These are phyloP conservation scores for Channa maculata DNA, from an alignment of 2,113 vertebrate genomes.

Conservation along the genomic window DNA sequence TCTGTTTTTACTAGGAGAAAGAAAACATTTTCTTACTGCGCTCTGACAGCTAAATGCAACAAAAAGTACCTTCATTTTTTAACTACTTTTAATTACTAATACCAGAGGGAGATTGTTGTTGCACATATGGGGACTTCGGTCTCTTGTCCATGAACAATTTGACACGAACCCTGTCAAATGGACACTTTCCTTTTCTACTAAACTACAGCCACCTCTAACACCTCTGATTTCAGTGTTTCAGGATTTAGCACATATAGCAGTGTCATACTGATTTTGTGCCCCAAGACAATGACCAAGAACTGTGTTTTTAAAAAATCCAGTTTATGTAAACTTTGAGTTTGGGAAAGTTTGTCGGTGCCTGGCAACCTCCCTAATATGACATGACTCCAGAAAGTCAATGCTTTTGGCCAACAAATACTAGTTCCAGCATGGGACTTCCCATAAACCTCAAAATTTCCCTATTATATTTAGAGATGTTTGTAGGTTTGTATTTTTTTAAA, in stretches of 20 bases:
- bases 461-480: not conserved
- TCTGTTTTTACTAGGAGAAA: no score
- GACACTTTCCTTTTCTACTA: no score
- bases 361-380: not conserved
- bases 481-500: not conserved
- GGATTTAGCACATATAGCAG: not conserved
- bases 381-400: not conserved
- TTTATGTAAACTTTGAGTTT: not conserved
- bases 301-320: not conserved
- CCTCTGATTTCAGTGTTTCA: no score
- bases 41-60: no score
- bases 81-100: no score
- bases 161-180: no score
- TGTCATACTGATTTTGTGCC: not conserved
- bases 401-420: not conserved
- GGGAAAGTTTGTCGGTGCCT: not conserved
- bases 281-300: not conserved
- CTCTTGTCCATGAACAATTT: no score
- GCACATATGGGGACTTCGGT: no score
- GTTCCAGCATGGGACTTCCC: not conserved
- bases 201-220: no score
- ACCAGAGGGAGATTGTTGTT: no score
- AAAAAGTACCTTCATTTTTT: no score
- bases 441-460: not conserved
- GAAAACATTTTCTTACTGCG: no score